These are phyloP conservation scores for Chrysomela aeneicollis DNA, from an alignment of 2,888 invertebrate species.

Conservation along the genomic window DNA sequence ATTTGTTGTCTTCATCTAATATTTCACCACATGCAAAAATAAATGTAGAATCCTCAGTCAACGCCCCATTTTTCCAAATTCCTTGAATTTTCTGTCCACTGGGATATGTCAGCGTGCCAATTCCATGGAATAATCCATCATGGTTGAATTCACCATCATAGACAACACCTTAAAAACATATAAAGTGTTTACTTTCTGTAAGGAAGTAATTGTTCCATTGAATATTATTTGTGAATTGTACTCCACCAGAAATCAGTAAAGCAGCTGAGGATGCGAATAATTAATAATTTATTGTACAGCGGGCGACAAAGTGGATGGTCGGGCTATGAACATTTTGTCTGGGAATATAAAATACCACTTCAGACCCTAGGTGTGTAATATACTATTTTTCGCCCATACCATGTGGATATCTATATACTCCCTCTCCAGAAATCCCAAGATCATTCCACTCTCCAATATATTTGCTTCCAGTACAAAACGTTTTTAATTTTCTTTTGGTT, in stretches of 20 bases:
- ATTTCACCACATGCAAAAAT: constrained; percentile 25
- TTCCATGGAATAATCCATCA: constrained; percentile 41
- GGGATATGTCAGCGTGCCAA: constrained; percentile 42
- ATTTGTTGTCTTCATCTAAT: constrained; percentile 29
- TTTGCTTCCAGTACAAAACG: constrained; percentile 38
- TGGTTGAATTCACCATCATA: constrained; percentile 44
- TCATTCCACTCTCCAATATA: constrained; percentile 43
- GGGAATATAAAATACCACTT: too few species aligned
- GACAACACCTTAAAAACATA: constrained; percentile 33
- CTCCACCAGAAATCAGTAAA: too few species aligned
- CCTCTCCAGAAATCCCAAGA: constrained; percentile 41
- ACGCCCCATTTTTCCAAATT: constrained; percentile 40
- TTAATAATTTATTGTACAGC: too few species aligned
- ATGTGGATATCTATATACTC: constrained; percentile 43
- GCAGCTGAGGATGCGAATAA: too few species aligned
- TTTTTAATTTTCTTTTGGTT: constrained; percentile 23
- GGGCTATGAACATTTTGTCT: too few species aligned
- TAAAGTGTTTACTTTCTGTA: too few species aligned
- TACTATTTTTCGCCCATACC: constrained; percentile 26
- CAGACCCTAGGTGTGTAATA: not conserved
- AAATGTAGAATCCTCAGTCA: constrained; percentile 23
- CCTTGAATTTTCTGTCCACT: constrained; percentile 40
- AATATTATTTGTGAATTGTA: too few species aligned
- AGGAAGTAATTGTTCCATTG: too few species aligned
- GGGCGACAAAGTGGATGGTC: too few species aligned